phyloP scores from a whole-genome alignment of 2,888 invertebrate genomes.

The Habrosyne pyritoides region DNA sequence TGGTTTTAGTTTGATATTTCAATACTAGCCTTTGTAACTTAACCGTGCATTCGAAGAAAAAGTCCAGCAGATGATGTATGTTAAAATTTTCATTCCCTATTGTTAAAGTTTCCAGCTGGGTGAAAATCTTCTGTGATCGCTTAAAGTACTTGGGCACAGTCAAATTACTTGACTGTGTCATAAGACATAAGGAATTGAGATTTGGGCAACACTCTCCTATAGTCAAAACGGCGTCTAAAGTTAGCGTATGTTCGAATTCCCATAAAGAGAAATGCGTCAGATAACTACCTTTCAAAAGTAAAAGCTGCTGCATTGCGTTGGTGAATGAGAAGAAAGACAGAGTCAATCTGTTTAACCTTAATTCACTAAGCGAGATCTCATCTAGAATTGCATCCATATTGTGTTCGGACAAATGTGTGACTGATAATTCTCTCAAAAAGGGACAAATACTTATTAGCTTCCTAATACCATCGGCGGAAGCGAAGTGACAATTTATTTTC shows the following conservation, averaged over 20 bases:
- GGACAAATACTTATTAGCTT: slow-evolving; percentile 75
- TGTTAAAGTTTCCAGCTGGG: slow-evolving; percentile 61
- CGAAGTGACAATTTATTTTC: slow-evolving; percentile 77
- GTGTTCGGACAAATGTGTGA: slow-evolving; percentile 72
- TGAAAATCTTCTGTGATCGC: slow-evolving; percentile 60
- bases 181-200: slow-evolving; percentile 65
- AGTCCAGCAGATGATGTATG: slow-evolving; percentile 63
- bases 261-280: slow-evolving; percentile 75
- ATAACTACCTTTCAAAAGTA: slow-evolving; percentile 66
- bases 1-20: slow-evolving; percentile 73
- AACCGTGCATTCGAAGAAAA: slow-evolving; percentile 68
- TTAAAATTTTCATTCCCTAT: slow-evolving; percentile 74
- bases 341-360: slow-evolving; percentile 63
- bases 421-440: slow-evolving; percentile 65
- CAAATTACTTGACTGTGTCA: slow-evolving; percentile 71
- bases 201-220: slow-evolving; percentile 73
- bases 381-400: slow-evolving; percentile 74
- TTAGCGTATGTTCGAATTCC: slow-evolving; percentile 74
- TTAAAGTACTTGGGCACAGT: slow-evolving; percentile 62
- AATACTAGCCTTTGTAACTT: slow-evolving; percentile 65
- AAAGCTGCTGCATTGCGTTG: slow-evolving; percentile 64
- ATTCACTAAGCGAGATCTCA: slow-evolving; percentile 65
- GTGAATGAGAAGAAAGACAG: slow-evolving; percentile 76
- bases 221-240: slow-evolving; percentile 63
- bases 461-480: slow-evolving; percentile 69